phyloP scores from a whole-genome alignment of 2,113 vertebrate species.

The Gavialis gangeticus region DNA sequence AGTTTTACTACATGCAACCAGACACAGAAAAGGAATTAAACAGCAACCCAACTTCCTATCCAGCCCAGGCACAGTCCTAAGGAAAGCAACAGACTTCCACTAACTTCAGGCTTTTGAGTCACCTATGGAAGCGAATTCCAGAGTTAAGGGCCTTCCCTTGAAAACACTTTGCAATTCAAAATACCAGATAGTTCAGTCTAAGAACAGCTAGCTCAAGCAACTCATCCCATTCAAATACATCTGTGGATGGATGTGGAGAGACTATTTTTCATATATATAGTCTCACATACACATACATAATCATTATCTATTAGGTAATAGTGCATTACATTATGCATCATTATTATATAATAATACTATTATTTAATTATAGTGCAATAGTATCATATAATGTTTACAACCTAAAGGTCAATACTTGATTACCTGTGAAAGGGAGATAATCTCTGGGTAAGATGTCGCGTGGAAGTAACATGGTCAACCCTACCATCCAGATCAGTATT shows the following conservation, averaged over 20 bases:
- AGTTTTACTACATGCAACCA: not conserved
- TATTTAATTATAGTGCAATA: too few species aligned
- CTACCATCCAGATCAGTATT: not conserved
- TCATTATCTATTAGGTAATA: too few species aligned
- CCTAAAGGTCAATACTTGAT: not conserved
- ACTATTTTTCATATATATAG: not conserved
- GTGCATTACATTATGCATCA: too few species aligned
- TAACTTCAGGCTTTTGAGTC: conserved; percentile 15
- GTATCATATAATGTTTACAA: not conserved
- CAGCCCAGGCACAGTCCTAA: not conserved
- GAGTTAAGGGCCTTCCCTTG: conserved; percentile 41
- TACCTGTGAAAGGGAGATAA: not conserved
- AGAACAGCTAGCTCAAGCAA: conserved; percentile 17
- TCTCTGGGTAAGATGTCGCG: not conserved
- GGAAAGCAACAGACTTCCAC: not conserved
- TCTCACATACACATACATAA: too few species aligned
- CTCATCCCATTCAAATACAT: conserved; percentile 17
- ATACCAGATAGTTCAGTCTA: conserved; percentile 66
- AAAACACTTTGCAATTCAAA: conserved; percentile 62
- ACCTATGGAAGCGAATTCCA: conserved; percentile 36
- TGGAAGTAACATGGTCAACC: not conserved
- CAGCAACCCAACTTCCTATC: not conserved
- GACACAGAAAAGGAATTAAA: not conserved
- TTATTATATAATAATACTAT: too few species aligned
- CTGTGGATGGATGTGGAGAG: accelerated